Percentiles rank a stretch among this genome's conserved stretches.
These are phyloP conservation scores for Cynodonichthys magdalenae DNA, from an alignment of 2,797 vertebrate species.

Conservation along the genomic window DNA sequence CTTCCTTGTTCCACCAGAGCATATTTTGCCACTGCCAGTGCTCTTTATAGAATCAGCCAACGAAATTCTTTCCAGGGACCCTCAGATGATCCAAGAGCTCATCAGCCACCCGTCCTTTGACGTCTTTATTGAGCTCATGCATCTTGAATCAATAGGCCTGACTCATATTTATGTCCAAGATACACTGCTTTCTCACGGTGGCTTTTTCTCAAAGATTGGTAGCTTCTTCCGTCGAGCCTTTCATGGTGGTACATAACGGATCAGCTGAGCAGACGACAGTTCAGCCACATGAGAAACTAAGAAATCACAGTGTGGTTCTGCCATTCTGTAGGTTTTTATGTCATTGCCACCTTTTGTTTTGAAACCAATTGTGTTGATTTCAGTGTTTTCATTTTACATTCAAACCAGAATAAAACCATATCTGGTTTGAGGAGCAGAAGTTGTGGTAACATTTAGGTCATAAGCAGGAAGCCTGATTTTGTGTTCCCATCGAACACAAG, in stretches of 20 bases:
- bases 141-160: constrained; percentile 52
- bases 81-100: background rate
- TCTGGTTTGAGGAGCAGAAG: too few species aligned
- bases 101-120: constrained; percentile 9
- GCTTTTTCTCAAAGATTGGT: constrained; percentile 20
- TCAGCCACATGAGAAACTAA: too few species aligned
- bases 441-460: too few species aligned
- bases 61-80: constrained; percentile 2
- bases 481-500: too few species aligned
- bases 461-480: too few species aligned
- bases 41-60: accelerated
- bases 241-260: background rate
- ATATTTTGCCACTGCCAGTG: accelerated
- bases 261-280: too few species aligned
- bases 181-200: background rate
- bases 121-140: background rate
- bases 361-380: too few species aligned
- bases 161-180: constrained; percentile 48
- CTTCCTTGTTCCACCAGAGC: background rate
- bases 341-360: too few species aligned
- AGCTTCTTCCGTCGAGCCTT: background rate
- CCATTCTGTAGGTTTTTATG: too few species aligned
- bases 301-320: too few species aligned
- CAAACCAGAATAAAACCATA: too few species aligned
- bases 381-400: too few species aligned